These are phyloP conservation scores for Drosophila aldrichi DNA, from an alignment of 2,888 invertebrate species.

Conservation along the genomic window DNA sequence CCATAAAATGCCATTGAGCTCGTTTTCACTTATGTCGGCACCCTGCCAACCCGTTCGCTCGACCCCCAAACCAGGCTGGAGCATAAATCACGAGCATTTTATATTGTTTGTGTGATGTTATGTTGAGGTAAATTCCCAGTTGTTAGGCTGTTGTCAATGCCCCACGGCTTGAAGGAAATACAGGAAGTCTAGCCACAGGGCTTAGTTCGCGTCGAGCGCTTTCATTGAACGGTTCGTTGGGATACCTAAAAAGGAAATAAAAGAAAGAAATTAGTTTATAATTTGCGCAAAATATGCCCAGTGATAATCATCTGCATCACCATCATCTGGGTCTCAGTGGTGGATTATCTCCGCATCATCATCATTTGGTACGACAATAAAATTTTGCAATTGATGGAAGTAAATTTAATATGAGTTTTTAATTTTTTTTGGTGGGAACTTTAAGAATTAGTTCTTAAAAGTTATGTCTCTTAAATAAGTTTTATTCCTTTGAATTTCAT, in stretches of 20 bases:
- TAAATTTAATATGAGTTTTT: background rate
- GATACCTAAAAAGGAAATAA: background rate
- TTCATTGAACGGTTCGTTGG: conserved; percentile 39
- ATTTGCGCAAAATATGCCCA: conserved; percentile 67
- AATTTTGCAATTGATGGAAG: background rate
- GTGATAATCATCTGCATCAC: conserved; percentile 82
- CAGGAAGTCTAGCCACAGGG: conserved; percentile 16
- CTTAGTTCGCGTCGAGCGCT: conserved; percentile 55
- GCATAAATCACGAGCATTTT: conserved; percentile 61
- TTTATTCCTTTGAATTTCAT: too few relatives aligned
- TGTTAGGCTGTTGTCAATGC: conserved; percentile 66
- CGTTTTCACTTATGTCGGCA: conserved; percentile 65
- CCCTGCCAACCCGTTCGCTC: conserved; percentile 25
- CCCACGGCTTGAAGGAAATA: background rate
- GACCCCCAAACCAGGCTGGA: conserved; percentile 35
- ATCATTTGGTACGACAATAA: conserved; percentile 77
- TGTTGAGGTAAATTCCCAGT: conserved; percentile 82
- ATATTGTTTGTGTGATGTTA: conserved; percentile 71
- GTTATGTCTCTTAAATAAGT: too few relatives aligned
- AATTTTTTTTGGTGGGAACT: too few relatives aligned
- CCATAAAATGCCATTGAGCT: conserved; percentile 77
- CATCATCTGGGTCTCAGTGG: conserved; percentile 73
- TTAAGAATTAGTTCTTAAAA: background rate
- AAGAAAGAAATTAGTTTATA: background rate
- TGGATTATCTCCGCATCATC: conserved; percentile 83